A percentile compares a stretch with the other conserved stretches of the same genome.
Evolutionary conservation across 2,113 vertebrate genomes (phyloP).

Genomic region (Chelonoidis abingdonii): DNA sequence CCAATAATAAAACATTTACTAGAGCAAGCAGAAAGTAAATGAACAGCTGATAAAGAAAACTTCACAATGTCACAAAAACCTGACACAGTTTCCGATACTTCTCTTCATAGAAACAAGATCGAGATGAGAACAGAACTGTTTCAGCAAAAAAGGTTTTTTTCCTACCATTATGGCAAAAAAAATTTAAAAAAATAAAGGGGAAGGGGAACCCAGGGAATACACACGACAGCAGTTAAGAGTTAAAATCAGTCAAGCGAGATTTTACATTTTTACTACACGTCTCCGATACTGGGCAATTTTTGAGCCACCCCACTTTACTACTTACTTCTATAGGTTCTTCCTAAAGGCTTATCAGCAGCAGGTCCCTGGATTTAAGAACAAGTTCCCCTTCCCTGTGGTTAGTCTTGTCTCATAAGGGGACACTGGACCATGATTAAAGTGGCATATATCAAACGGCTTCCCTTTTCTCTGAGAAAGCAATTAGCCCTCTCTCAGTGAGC

Average conservation of each 20-base stretch:
- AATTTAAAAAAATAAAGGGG: constrained; percentile 47
- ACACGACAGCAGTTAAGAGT: neutral
- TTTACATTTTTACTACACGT: constrained; percentile 49
- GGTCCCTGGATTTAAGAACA: constrained; percentile 43
- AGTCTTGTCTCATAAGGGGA: neutral
- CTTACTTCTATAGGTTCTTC: neutral
- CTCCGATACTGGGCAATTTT: constrained; percentile 11
- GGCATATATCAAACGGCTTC: neutral
- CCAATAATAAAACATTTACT: constrained; percentile 87
- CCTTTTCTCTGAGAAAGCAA: constrained; percentile 48
- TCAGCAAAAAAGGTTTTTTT: constrained; percentile 72
- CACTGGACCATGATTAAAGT: neutral
- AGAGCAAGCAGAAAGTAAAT: constrained; percentile 85
- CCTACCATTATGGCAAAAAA: constrained; percentile 63
- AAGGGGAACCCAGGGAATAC: neutral
- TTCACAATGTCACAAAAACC: constrained; percentile 82
- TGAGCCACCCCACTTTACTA: constrained; percentile 24
- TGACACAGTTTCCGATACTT: constrained; percentile 74
- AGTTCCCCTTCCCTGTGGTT: neutral
- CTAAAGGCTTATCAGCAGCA: constrained; percentile 51
- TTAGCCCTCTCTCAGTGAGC: constrained; percentile 59
- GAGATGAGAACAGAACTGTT: constrained; percentile 69
- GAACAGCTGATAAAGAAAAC: constrained; percentile 83
- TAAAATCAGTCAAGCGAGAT: constrained; percentile 52
- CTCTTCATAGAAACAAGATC: constrained; percentile 77